Percentiles rank a stretch among this genome's conserved stretches.
Evolutionary conservation across 1,140 invertebrate genomes (phyloP).

Genomic region (Steinernema feltiae): DNA sequence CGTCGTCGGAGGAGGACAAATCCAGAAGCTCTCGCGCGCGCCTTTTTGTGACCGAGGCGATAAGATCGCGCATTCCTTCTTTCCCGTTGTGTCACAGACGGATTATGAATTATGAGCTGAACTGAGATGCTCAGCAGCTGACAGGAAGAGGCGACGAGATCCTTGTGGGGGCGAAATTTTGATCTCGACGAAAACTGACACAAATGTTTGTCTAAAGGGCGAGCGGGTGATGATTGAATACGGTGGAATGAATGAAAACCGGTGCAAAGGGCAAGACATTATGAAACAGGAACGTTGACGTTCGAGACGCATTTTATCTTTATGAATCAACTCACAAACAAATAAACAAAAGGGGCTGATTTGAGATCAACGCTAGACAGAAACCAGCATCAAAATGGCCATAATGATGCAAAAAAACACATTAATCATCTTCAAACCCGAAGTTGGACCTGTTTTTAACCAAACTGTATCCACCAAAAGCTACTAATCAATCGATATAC

Average conservation of each 20-base stretch:
- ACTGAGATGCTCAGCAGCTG: neutral
- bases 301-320: too few species aligned
- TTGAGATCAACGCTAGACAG: neutral
- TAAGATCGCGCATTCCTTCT: too few species aligned
- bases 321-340: neutral
- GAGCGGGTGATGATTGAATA: neutral
- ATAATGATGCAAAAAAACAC: neutral
- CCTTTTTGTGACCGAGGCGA: too few species aligned
- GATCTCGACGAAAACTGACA: neutral
- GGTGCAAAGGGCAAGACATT: neutral
- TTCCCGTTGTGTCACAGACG: too few species aligned
- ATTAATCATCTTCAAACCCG: too few species aligned
- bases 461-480: too few species aligned
- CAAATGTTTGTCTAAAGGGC: neutral
- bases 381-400: too few species aligned
- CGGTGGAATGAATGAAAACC: neutral
- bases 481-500: too few species aligned
- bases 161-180: neutral
- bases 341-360: neutral
- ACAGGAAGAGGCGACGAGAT: neutral
- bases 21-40: too few species aligned
- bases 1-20: too few species aligned
- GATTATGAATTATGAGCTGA: slow-evolving; percentile 4
- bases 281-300: neutral
- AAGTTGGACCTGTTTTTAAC: too few species aligned